A percentile compares a stretch with the other conserved stretches of the same genome.
phyloP scores from a whole-genome alignment of 2,113 vertebrate genomes.

The Sapayoa aenigma region DNA sequence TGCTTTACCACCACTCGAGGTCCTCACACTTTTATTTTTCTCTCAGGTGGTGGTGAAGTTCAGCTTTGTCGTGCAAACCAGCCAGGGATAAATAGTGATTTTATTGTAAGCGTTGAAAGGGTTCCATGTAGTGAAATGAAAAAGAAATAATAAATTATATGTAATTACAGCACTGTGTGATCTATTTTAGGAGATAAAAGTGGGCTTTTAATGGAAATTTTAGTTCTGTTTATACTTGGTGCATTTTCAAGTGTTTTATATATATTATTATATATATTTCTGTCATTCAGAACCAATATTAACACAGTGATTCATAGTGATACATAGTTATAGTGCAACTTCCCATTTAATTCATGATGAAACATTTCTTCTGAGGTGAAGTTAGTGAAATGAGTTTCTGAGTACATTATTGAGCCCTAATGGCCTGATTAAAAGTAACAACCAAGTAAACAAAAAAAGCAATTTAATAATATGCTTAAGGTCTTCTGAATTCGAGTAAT shows the following conservation, averaged over 20 bases:
- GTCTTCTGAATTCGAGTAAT: neutral
- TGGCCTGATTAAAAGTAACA: neutral
- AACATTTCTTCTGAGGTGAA: neutral
- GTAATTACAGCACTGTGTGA: neutral
- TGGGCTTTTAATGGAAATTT: neutral
- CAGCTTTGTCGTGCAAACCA: neutral
- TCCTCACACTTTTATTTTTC: constrained; percentile 50
- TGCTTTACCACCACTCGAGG: constrained; percentile 46
- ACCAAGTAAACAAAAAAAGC: neutral
- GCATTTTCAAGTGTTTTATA: neutral
- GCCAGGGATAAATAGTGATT: neutral
- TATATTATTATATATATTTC: neutral
- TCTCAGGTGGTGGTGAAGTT: neutral
- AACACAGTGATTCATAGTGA: neutral
- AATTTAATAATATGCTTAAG: neutral
- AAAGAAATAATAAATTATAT: neutral
- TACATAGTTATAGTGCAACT: neutral
- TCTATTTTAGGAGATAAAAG: neutral
- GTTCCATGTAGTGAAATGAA: neutral
- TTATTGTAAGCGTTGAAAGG: neutral
- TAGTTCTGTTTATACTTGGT: neutral
- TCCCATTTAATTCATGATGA: neutral
- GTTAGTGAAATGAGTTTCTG: neutral
- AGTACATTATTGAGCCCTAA: neutral
- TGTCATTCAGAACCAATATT: neutral